Evolutionary conservation across 2,888 invertebrate genomes (phyloP).

Genomic region (Cephonodes hylas): DNA sequence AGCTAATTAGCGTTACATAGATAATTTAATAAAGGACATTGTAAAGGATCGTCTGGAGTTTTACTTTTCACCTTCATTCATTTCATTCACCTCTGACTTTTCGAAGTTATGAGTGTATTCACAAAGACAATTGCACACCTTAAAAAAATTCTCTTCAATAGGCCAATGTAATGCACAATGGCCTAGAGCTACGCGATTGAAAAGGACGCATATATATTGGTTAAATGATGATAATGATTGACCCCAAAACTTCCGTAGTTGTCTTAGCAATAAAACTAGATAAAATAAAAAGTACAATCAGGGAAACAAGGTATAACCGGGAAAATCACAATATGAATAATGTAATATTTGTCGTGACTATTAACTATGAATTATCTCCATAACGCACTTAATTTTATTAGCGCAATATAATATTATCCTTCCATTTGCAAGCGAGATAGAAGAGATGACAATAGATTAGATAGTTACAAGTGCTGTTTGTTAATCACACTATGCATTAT

Average conservation of each 20-base stretch:
- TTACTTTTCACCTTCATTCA: neutral
- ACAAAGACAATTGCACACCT: no score
- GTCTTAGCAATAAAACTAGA: no score
- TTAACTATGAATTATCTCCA: neutral
- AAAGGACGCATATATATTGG: no score
- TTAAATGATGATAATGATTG: no score
- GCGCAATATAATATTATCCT: neutral
- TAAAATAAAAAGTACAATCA: no score
- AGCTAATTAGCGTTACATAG: slow-evolving; percentile 37
- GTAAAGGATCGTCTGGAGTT: slow-evolving; percentile 7
- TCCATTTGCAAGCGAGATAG: neutral
- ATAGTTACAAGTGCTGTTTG: neutral
- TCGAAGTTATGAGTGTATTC: neutral
- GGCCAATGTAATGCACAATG: no score
- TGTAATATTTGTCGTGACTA: neutral
- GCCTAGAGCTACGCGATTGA: no score
- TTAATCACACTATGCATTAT: neutral
- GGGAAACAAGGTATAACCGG: neutral
- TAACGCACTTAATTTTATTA: neutral
- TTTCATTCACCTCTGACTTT: neutral
- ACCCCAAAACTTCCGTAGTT: no score
- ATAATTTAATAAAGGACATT: slow-evolving; percentile 19
- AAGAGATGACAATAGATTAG: neutral
- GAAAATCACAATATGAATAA: neutral
- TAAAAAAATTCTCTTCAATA: no score